Conservation (phyloP, 2,113 vertebrate species). For the Tauraco erythrolophus region DNA sequence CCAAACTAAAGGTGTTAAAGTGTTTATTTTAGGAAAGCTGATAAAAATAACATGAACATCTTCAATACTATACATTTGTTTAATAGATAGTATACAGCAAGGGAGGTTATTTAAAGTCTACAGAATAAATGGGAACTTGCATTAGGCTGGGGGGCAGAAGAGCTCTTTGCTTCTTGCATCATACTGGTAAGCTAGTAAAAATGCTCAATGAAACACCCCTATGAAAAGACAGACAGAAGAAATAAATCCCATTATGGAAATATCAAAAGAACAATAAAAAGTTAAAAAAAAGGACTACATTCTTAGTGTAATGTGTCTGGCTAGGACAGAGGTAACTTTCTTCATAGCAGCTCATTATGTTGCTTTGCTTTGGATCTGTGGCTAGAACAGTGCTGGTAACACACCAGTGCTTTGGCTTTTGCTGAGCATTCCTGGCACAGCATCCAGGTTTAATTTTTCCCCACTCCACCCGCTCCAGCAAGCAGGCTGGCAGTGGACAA, state of each 20-base stretch:
- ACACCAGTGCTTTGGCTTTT: not conserved
- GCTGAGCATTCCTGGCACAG: not conserved
- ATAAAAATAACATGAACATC: not conserved
- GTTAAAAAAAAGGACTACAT: not conserved
- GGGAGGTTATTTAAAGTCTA: not conserved
- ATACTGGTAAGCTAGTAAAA: conserved; percentile 1
- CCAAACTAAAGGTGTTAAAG: not conserved
- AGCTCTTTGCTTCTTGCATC: not conserved
- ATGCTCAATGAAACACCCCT: not conserved
- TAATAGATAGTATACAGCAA: not conserved
- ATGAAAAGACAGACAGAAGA: not conserved
- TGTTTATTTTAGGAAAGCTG: not conserved
- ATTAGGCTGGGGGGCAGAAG: not conserved
- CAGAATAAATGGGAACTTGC: not conserved
- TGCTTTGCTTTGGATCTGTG: not conserved
- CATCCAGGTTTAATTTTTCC: not conserved
- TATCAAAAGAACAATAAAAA: not conserved
- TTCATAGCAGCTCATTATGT: fast-evolving
- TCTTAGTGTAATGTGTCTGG: not conserved
- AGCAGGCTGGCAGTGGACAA: not conserved
- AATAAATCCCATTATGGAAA: not conserved
- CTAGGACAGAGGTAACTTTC: not conserved
- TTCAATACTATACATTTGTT: conserved; percentile 20
- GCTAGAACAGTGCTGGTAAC: not conserved
- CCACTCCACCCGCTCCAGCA: not conserved